Evolutionary conservation across 2,113 vertebrate species (phyloP).

Genomic region (Bufo gargarizans): DNA sequence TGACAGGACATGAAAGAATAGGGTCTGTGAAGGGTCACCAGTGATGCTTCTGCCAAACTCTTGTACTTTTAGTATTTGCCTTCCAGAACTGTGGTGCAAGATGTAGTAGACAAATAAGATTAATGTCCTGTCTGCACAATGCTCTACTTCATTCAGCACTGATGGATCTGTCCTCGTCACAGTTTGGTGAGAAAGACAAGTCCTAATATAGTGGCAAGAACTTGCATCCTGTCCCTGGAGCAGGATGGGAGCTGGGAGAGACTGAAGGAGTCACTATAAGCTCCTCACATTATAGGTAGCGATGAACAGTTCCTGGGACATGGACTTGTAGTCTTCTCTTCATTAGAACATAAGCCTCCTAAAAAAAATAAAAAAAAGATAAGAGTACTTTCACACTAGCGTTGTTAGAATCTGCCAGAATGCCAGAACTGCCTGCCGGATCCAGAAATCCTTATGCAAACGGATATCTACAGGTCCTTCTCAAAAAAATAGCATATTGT

Average conservation of each 20-base stretch:
- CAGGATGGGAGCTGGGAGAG: neutral
- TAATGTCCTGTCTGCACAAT: slow-evolving; percentile 52
- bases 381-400: too few species aligned
- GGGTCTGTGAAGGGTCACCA: slow-evolving; percentile 20
- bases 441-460: too few species aligned
- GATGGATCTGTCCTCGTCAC: slow-evolving; percentile 26
- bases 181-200: slow-evolving; percentile 12
- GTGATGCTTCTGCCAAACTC: slow-evolving; percentile 22
- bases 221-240: neutral
- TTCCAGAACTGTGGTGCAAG: slow-evolving; percentile 34
- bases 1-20: neutral
- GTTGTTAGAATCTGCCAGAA: too few species aligned
- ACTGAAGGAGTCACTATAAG: neutral
- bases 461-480: too few species aligned
- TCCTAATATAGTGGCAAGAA: slow-evolving; percentile 7
- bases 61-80: slow-evolving; percentile 40
- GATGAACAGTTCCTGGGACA: neutral
- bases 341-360: neutral
- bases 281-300: neutral
- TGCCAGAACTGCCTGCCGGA: too few species aligned
- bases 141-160: slow-evolving; percentile 27
- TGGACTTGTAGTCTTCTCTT: neutral
- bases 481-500: too few species aligned
- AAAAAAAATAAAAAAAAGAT: neutral
- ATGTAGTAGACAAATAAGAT: slow-evolving; percentile 41